Base-by-base conservation (phyloP, 2,888 invertebrate genomes). In the Chloroclystis v-ata region DNA sequence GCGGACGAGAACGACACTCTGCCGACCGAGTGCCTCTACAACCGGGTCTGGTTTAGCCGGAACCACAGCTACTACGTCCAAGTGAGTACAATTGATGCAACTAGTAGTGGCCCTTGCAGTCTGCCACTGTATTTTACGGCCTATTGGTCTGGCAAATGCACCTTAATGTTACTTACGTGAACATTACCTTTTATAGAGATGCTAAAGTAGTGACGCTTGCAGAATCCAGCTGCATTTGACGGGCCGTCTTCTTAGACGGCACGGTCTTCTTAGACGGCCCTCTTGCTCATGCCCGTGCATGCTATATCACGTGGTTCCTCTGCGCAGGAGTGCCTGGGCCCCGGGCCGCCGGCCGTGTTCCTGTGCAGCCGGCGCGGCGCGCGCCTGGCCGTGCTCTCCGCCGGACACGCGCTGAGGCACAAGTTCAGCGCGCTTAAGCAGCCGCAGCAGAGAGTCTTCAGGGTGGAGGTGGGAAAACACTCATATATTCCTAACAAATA, bases 281-380 rank as follows among this genome's bases (percentile, higher is more conserved):
- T n/a, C n/a, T n/a, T n/a, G n/a, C n/a, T n/a, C n/a, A n/a, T n/a
- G n/a, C n/a, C n/a, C n/a, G n/a, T n/a, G n/a, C n/a, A n/a, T n/a
- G n/a, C n/a, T n/a, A n/a, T n/a, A n/a, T n/a, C n/a, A n/a, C n/a
- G n/a, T n/a, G n/a, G n/a, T n/a, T n/a, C n/a, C n/a, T n/a, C n/a
- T n/a, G n/a, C n/a, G n/a, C 88, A 94, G 82, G 94, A 95, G 69
- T 97, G 97, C 76, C 83, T 95, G 56, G 97, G 94, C 11, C 94
- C 94, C 0, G 92, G 92, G 35, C 89, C 93, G 7, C 94, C 94
- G 0, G 91, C 91, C 9, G 89, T 90, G 25, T 90, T 92, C 71
- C 81, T 94, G 47, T 91, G 92, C 51, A 88, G 91, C 44, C 89
- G 91, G 10, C 70, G 83, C 43, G 92, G 93, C 54, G 80, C 78